Conservation (phyloP, 2,888 invertebrate genomes). For the Xiphydria camelus region DNA sequence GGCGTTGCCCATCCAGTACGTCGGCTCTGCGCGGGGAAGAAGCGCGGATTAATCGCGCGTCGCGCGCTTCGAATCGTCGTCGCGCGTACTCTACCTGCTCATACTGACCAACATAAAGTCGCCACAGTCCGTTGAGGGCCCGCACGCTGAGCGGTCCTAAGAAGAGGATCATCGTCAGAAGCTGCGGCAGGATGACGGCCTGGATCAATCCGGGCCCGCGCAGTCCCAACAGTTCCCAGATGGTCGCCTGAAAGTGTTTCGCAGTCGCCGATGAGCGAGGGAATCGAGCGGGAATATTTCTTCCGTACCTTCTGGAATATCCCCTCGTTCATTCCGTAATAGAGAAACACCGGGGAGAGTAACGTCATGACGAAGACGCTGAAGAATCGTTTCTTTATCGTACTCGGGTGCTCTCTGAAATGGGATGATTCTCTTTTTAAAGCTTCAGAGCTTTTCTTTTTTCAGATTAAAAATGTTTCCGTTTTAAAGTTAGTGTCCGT, state of each 20-base stretch:
- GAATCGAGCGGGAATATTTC: too few species aligned
- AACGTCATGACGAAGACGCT: conserved; percentile 83
- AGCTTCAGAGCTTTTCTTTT: too few species aligned
- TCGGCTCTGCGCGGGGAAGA: conserved; percentile 70
- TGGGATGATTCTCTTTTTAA: too few species aligned
- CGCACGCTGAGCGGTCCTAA: conserved; percentile 82
- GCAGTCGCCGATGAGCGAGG: too few species aligned
- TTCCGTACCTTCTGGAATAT: conserved; percentile 64
- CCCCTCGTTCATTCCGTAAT: conserved; percentile 70
- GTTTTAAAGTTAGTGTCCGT: too few species aligned
- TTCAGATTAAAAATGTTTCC: too few species aligned
- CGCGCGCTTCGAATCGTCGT: not conserved
- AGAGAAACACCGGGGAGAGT: conserved; percentile 77
- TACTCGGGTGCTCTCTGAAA: conserved; percentile 84
- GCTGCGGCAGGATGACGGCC: conserved; percentile 74
- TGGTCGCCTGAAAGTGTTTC: conserved; percentile 61
- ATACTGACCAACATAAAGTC: conserved; percentile 68
- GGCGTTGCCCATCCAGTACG: conserved; percentile 73
- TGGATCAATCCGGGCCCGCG: conserved; percentile 72
- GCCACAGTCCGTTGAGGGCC: conserved; percentile 69
- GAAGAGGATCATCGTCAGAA: conserved; percentile 80
- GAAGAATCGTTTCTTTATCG: conserved; percentile 84
- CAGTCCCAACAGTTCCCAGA: conserved; percentile 76
- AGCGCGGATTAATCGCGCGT: too few species aligned
- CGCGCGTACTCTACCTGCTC: not conserved